A percentile compares a stretch with the other conserved stretches of the same genome.
These are phyloP conservation scores for Polydrusus pterygomalis DNA, from an alignment of 2,888 invertebrate species.

Conservation along the genomic window DNA sequence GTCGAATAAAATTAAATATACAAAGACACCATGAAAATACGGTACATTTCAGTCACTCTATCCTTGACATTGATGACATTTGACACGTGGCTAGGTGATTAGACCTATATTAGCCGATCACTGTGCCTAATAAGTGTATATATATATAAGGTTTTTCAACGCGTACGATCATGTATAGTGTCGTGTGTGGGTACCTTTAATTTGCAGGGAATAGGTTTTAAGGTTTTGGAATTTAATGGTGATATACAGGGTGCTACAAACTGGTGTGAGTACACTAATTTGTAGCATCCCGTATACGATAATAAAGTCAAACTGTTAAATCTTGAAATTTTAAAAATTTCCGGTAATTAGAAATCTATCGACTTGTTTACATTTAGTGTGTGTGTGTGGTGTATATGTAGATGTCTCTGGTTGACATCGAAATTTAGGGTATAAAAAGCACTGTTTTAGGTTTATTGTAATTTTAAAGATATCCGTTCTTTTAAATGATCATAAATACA, in stretches of 20 bases:
- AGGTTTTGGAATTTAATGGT: constrained; percentile 8
- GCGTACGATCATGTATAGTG: background rate
- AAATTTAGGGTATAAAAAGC: constrained; percentile 46
- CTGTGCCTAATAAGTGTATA: too few species aligned
- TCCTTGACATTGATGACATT: too few species aligned
- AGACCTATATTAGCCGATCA: too few species aligned
- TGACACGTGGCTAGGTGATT: too few species aligned
- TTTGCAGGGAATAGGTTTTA: constrained; percentile 2
- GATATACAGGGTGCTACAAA: background rate
- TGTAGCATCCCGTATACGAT: background rate
- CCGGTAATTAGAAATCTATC: constrained; percentile 12
- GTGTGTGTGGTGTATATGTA: constrained; percentile 49
- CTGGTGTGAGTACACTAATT: background rate
- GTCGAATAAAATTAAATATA: too few species aligned
- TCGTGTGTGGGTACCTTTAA: background rate
- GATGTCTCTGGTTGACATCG: constrained; percentile 36
- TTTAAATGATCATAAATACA: too few species aligned
- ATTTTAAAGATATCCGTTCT: constrained; percentile 4
- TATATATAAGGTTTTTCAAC: too few species aligned
- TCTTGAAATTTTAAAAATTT: constrained; percentile 5
- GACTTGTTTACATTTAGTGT: constrained; percentile 30
- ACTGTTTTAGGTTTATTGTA: constrained; percentile 44
- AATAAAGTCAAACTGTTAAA: background rate
- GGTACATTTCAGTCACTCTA: too few species aligned
- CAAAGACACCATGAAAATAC: too few species aligned